These are phyloP conservation scores for Stichopus chloronotus DNA, from an alignment of 35 echinoderm and acorn worm genomes.

Conservation along the genomic window DNA sequence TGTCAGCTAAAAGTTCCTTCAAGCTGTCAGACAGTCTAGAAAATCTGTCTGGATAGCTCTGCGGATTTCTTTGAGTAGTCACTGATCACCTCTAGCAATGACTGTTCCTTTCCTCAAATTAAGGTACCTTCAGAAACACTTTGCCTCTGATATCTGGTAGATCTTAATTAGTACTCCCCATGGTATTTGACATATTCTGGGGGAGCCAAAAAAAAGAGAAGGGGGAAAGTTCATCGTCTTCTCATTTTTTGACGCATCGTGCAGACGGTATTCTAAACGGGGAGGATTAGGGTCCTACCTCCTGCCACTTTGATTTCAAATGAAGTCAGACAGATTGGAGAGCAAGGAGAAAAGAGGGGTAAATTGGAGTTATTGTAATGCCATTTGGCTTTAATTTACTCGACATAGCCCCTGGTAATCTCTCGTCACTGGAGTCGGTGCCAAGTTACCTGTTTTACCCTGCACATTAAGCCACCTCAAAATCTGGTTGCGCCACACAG, in stretches of 20 bases:
- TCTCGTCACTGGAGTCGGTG: background rate
- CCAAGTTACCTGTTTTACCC: conserved; percentile 4
- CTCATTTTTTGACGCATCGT: background rate
- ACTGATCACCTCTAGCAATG: too few species aligned
- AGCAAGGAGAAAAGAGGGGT: conserved; percentile 13
- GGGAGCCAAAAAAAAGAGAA: too few species aligned
- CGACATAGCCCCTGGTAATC: conserved; percentile 34
- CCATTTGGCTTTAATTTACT: conserved; percentile 50
- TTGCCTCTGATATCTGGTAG: background rate
- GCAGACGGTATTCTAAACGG: conserved; percentile 8
- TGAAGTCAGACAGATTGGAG: conserved; percentile 20
- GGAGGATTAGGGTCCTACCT: background rate
- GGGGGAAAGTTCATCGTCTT: conserved; percentile 17
- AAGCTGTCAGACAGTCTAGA: too few species aligned
- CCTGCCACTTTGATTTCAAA: conserved; percentile 18
- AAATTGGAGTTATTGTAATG: conserved; percentile 45
- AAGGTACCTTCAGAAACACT: background rate
- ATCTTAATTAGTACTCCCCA: background rate
- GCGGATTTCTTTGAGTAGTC: too few species aligned
- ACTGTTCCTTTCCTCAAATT: too few species aligned
- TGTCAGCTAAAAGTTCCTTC: too few species aligned
- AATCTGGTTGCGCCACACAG: conserved; percentile 12
- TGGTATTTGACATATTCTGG: background rate
- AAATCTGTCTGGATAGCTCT: too few species aligned
- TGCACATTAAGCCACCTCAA: background rate